Evolutionary conservation across 37 sponge, comb jelly and placozoan species (phyloP).

Genomic region (Halichondria panicea): DNA sequence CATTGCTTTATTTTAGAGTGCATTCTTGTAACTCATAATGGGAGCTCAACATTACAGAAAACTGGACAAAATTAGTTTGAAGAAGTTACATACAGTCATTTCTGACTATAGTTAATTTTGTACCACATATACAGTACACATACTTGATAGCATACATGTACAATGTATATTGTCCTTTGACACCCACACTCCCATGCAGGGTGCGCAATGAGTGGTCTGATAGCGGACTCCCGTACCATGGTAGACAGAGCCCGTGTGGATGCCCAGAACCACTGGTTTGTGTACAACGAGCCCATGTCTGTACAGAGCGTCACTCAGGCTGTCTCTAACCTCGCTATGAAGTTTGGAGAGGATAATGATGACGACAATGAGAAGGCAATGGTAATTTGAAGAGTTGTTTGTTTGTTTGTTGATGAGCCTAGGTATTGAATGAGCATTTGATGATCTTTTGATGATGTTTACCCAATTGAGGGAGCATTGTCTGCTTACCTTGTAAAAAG

Average conservation of each 20-base stretch:
- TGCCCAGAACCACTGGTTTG: conserved; percentile 98
- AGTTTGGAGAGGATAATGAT: conserved; percentile 90
- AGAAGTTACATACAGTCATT: neutral
- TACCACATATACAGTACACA: neutral
- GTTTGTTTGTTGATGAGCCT: too few relatives aligned
- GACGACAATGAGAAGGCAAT: conserved; percentile 79
- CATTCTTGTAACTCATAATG: too few relatives aligned
- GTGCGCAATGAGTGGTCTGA: conserved; percentile 96
- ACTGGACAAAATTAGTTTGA: neutral
- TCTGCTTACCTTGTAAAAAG: too few relatives aligned
- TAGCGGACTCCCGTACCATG: conserved; percentile 95
- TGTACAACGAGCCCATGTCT: conserved; percentile 94
- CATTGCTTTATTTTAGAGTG: too few relatives aligned
- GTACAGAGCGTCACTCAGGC: conserved; percentile 94
- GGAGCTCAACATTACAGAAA: too few relatives aligned
- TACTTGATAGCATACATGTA: too few relatives aligned
- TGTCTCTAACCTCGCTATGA: conserved; percentile 91
- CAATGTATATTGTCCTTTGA: neutral
- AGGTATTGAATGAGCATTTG: too few relatives aligned
- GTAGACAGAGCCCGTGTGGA: conserved; percentile 95
- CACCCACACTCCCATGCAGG: conserved; percentile 34
- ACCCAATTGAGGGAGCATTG: too few relatives aligned
- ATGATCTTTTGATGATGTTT: too few relatives aligned
- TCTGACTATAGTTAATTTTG: neutral
- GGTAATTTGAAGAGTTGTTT: too few relatives aligned